phyloP scores from a whole-genome alignment of 1,140 invertebrate genomes.

The Lordiphosa stackelbergi region DNA sequence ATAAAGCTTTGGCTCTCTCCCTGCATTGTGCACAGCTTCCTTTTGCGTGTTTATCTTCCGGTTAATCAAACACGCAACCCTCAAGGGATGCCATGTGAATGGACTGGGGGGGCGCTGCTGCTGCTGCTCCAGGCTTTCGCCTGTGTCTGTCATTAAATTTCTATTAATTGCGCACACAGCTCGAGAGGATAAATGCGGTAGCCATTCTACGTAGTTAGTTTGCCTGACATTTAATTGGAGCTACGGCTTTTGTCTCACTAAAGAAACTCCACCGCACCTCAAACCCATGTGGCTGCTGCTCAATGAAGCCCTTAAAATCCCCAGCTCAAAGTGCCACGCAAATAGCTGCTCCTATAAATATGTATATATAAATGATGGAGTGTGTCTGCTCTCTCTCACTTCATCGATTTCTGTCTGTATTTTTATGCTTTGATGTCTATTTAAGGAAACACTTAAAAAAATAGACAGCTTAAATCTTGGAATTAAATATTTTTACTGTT shows the following conservation, averaged over 20 bases:
- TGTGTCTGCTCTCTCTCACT: conserved; percentile 15
- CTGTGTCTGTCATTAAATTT: conserved; percentile 67
- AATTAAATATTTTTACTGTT: neutral
- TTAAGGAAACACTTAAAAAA: conserved; percentile 27
- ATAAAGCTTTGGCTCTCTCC: conserved; percentile 49
- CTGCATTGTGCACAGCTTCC: conserved; percentile 34
- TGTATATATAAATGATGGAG: neutral
- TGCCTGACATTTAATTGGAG: conserved; percentile 36
- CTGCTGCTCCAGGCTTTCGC: conserved; percentile 1
- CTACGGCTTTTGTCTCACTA: conserved; percentile 52
- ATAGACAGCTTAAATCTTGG: neutral
- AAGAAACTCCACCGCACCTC: conserved; percentile 12
- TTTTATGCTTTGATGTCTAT: conserved; percentile 69
- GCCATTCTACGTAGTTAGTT: conserved; percentile 27
- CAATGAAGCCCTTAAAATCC: conserved; percentile 51
- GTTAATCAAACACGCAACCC: conserved; percentile 73
- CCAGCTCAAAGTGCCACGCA: conserved; percentile 51
- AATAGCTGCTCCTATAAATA: conserved; percentile 35
- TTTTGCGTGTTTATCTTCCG: conserved; percentile 73
- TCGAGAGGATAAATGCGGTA: conserved; percentile 47
- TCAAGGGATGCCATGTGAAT: conserved; percentile 48
- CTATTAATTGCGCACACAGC: conserved; percentile 72
- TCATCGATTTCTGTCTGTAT: conserved; percentile 42
- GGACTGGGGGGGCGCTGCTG: conserved; percentile 2
- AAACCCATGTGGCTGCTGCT: conserved; percentile 11